phyloP scores from a whole-genome alignment of 2,797 vertebrate genomes.

The Sciurus vulgaris region DNA sequence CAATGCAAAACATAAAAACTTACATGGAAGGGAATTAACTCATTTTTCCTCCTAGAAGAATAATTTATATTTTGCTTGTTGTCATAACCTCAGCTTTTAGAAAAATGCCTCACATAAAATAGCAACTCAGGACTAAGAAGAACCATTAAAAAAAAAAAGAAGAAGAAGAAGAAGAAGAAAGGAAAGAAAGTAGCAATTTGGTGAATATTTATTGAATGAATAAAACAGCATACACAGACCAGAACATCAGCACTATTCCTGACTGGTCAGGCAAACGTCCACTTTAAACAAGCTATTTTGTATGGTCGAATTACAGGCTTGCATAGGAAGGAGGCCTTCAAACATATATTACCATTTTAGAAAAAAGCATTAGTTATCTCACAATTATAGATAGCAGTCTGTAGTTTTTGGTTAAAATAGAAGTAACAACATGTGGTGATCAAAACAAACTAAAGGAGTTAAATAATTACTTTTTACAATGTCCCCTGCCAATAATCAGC shows the following conservation, averaged over 20 bases:
- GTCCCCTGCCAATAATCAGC: not conserved
- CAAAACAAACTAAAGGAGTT: not conserved
- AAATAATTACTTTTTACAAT: slow-evolving; percentile 24
- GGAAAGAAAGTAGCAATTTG: not conserved
- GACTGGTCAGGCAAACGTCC: not conserved
- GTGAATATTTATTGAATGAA: not conserved
- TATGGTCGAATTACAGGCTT: not conserved
- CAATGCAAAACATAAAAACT: not conserved
- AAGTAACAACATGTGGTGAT: slow-evolving; percentile 8
- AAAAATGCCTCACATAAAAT: not conserved
- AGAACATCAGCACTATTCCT: not conserved
- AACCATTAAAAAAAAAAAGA: too few relatives aligned
- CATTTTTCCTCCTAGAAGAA: not conserved
- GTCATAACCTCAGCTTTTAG: not conserved
- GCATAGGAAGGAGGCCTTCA: not conserved
- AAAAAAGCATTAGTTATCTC: not conserved
- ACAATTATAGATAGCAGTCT: not conserved
- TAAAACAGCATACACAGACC: not conserved
- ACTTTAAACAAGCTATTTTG: slow-evolving; percentile 34
- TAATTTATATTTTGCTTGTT: not conserved
- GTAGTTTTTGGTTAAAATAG: not conserved
- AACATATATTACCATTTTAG: not conserved
- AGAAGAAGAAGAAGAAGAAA: too few relatives aligned
- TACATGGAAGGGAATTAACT: not conserved
- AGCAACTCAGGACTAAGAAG: not conserved